Percentiles rank a stretch among this genome's conserved stretches.
Conservation (phyloP, 23 tunicate genomes). For the Phallusia fumigata region DNA sequence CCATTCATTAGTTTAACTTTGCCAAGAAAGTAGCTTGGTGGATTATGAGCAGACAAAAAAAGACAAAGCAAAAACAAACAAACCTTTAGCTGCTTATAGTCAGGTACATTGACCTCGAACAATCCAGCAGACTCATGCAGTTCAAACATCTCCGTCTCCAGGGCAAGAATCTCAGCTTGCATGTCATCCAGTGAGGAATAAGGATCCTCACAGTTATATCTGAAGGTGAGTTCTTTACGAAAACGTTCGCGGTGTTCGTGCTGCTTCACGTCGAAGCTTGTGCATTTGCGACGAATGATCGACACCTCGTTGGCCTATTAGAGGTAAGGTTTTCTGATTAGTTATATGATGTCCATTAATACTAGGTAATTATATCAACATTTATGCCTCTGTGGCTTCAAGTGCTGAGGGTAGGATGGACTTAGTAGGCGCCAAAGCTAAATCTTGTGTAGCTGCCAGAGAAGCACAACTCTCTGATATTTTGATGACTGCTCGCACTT, state of each 20-base stretch:
- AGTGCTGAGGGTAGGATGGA: too few relatives aligned
- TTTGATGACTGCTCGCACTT: too few relatives aligned
- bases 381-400: too few relatives aligned
- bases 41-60: too few relatives aligned
- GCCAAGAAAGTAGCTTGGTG: too few relatives aligned
- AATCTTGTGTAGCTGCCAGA: too few relatives aligned
- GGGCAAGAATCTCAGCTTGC: constrained; percentile 45
- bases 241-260: constrained; percentile 85
- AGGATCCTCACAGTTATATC: constrained; percentile 75
- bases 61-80: too few relatives aligned
- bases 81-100: constrained; percentile 91
- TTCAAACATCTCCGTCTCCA: constrained; percentile 68
- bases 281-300: constrained; percentile 84
- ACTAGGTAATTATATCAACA: too few relatives aligned
- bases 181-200: constrained; percentile 64
- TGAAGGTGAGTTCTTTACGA: constrained; percentile 64
- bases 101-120: constrained; percentile 93
- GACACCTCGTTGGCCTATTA: constrained; percentile 90
- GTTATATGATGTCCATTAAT: too few relatives aligned
- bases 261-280: constrained; percentile 95
- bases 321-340: background rate
- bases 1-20: too few relatives aligned
- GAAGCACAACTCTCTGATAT: too few relatives aligned
- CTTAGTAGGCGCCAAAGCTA: too few relatives aligned
- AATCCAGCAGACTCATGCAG: constrained; percentile 83